Conservation (phyloP, 1,140 invertebrate species). For the Cotesia vestalis region DNA sequence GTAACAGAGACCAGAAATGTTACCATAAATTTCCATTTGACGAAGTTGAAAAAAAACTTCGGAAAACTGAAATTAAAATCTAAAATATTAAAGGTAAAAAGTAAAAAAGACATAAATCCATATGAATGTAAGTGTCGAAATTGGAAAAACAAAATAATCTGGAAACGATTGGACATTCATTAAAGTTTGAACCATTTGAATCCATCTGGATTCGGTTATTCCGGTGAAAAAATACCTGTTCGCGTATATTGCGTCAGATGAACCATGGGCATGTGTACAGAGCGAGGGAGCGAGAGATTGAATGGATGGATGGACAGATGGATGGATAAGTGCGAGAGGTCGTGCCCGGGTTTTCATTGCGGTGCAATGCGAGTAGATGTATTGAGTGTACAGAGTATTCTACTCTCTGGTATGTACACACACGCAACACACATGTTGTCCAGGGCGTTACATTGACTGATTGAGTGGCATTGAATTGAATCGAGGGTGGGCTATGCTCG, state of each 20-base stretch:
- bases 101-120: too few species aligned
- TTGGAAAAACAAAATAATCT: constrained; percentile 15
- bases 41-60: background rate
- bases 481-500: constrained; percentile 49
- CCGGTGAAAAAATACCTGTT: background rate
- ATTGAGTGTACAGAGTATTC: too few species aligned
- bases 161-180: background rate
- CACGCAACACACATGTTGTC: constrained; percentile 35
- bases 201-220: too few species aligned
- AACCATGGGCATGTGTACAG: background rate
- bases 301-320: background rate
- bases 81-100: too few species aligned
- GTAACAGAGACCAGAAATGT: too few species aligned
- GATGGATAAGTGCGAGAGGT: constrained; percentile 12
- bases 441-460: constrained; percentile 63
- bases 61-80: background rate
- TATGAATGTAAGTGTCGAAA: background rate
- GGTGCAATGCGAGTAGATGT: background rate
- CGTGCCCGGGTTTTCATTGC: constrained; percentile 15
- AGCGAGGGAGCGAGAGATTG: background rate
- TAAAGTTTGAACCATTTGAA: constrained; percentile 2
- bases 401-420: constrained; percentile 9
- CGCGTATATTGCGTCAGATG: background rate
- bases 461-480: constrained; percentile 66
- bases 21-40: background rate